Percentiles rank a stretch among this genome's conserved stretches.
These are phyloP conservation scores for Sitobion miscanthi DNA, from an alignment of 1,140 invertebrate genomes.

Conservation along the genomic window DNA sequence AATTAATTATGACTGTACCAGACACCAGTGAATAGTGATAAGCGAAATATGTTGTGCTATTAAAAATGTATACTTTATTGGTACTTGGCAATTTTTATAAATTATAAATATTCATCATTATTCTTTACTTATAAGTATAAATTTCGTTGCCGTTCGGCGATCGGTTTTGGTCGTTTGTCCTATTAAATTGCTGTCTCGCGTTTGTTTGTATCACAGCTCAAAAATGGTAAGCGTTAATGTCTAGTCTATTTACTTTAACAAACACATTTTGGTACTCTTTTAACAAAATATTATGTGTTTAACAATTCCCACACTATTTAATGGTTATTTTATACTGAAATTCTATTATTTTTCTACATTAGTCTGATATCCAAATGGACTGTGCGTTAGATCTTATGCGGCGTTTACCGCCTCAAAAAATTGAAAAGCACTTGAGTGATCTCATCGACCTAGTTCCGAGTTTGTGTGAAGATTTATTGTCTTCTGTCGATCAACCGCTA, in stretches of 20 bases:
- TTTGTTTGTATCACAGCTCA: not conserved
- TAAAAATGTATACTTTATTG: not conserved
- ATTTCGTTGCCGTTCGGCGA: not conserved
- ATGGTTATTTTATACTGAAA: not conserved
- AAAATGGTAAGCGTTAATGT: not conserved
- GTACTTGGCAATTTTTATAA: not conserved
- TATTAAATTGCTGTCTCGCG: not conserved
- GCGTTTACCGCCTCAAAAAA: conserved; percentile 96
- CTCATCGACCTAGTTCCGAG: conserved; percentile 95
- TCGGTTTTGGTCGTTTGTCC: not conserved
- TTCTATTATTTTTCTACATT: conserved; percentile 61
- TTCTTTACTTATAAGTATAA: not conserved
- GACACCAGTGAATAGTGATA: not conserved
- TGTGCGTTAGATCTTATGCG: conserved; percentile 98
- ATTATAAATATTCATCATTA: not conserved
- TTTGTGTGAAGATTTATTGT: conserved; percentile 95
- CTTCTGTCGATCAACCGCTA: conserved; percentile 97
- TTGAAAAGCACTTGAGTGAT: conserved; percentile 97
- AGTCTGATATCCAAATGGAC: conserved; percentile 98
- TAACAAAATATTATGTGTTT: not conserved
- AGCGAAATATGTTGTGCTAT: conserved; percentile 13
- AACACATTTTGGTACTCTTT: not conserved
- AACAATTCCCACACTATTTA: not conserved
- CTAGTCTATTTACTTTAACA: not conserved
- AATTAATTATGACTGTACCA: too few relatives aligned